Evolutionary conservation across 1,140 invertebrate species (phyloP), one percentile per base, ranked within the genome.

Genomic region (Plodia interpunctella): DNA sequence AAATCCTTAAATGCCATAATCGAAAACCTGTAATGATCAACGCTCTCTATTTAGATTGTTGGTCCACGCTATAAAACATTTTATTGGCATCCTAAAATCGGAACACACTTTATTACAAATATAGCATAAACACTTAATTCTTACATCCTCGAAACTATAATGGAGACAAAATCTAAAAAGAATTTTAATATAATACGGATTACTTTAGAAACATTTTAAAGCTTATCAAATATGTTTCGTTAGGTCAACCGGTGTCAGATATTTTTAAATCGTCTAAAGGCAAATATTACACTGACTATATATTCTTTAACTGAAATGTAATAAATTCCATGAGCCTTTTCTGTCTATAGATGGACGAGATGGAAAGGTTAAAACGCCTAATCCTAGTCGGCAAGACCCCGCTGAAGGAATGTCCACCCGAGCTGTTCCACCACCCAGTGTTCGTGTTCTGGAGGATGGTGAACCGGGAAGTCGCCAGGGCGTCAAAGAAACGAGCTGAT

Each of bases 341-440:
- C n/a, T 25, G 21, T 25, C 58, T 44, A 20, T 78, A 94, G 93
- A 90, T 90, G 60, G 91, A 92, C 70, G 94, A 94, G 79, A 90
- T 94, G 83, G 92, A 93, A 72, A 87, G 93, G 59, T 91, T 94
- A 51, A 94, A 94, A 75, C 91, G 91, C 68, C 84, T 94, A 55
- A 92, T 94, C 54, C 80, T 94, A 17, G 91, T 91, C 53, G 92
- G 93, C 49, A 92, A 92, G 68, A 90, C 90, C 17, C 90, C 90
- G 1, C 76, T 94, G 13, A 90, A 92, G 71, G 92, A 94, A 66
- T 93, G 93, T 19, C 93, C 93, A 2, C 83, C 90, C 2, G 93
- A 93, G 74, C 90, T 94, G 66, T 91, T 84, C 55, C 77, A 92
- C 66, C 93, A 94, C 85, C 93, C 94, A 8, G 91, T 94, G 1